Base-by-base conservation (phyloP, 2,113 vertebrate genomes). In the Sclerurus mexicanus region DNA sequence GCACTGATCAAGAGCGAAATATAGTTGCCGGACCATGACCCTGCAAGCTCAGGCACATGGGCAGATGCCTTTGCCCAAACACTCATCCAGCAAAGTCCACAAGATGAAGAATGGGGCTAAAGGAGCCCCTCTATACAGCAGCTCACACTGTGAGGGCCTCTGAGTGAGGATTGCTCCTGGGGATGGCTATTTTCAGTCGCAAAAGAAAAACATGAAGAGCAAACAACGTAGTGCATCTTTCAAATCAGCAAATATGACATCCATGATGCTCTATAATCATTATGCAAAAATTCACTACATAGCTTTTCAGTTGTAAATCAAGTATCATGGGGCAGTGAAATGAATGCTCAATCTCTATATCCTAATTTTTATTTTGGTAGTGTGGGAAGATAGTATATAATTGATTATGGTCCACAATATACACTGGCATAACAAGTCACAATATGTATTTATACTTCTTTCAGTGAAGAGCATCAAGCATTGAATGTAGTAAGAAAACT, bases 11-110 rank as follows among this genome's bases (percentile, higher is more conserved):
- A 87, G 62, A 74, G n/a, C 25, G 47, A 74, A 84, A 81, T 8
- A 59, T 7, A 33, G 23, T 37, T 46, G 10, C 46, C 76, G 75
- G 73, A 62, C 44, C 2, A 3, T 3, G 9, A 49, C 33, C 39
- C 19, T 5, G 1, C n/a, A 53, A 87, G 30, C 30, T 46, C 10
- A 13, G 3, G 8, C 25, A 16, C 1, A 1, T 4, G 20, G 21
- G 24, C 40, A 49, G 40, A 62, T 55, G 35, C 30, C 47, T 94
- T 63, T 75, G 42, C 21, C 30, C 30, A 14, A 39, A 27, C 8
- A 14, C 13, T 67, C 62, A 35, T 4, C 33, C 68, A 55, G 18
- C 8, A 42, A 66, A 91, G 37, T n/a, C 53, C 46, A 12, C 44
- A 40, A 46, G 20, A 66, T 0, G 0, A 44, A 20, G 37, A 6